phyloP scores from a whole-genome alignment of 1,140 invertebrate genomes.

The Goniozus legneri region DNA sequence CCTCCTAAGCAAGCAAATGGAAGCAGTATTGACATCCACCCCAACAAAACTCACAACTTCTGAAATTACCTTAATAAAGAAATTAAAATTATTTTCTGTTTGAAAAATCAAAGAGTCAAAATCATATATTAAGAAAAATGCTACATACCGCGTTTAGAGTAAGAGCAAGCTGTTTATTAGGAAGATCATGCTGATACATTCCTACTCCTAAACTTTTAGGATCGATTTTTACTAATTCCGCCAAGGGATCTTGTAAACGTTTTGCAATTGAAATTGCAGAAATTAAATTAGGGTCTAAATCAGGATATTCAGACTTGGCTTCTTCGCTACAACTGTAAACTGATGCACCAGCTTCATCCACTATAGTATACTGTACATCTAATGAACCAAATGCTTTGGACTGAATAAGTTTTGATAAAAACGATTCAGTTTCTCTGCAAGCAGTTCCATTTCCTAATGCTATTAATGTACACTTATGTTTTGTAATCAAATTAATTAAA shows the following conservation, averaged over 20 bases:
- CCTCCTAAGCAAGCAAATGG: conserved; percentile 71
- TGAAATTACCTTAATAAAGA: conserved; percentile 18
- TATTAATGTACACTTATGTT: conserved; percentile 65
- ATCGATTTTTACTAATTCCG: conserved; percentile 89
- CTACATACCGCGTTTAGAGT: conserved; percentile 67
- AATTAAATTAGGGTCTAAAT: conserved; percentile 62
- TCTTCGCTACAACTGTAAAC: conserved; percentile 84
- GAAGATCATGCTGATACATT: conserved; percentile 90
- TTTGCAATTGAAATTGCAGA: conserved; percentile 76
- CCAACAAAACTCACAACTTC: conserved; percentile 77
- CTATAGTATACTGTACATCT: conserved; percentile 73
- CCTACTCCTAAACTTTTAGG: conserved; percentile 87
- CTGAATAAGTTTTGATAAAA: conserved; percentile 66
- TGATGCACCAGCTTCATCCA: conserved; percentile 84
- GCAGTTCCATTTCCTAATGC: conserved; percentile 87
- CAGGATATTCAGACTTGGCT: conserved; percentile 80
- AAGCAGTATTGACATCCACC: conserved; percentile 84
- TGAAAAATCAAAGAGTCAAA: conserved; percentile 1
- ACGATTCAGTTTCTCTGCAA: conserved; percentile 79
- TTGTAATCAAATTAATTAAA: conserved; percentile 26
- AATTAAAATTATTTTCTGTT: neutral
- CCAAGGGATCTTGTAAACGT: conserved; percentile 82
- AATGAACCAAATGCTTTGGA: conserved; percentile 54
- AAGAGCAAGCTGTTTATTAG: conserved; percentile 69
- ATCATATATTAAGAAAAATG: conserved; percentile 30